Conservation (phyloP, 2,113 vertebrate species). For the Lepisosteus oculatus region DNA sequence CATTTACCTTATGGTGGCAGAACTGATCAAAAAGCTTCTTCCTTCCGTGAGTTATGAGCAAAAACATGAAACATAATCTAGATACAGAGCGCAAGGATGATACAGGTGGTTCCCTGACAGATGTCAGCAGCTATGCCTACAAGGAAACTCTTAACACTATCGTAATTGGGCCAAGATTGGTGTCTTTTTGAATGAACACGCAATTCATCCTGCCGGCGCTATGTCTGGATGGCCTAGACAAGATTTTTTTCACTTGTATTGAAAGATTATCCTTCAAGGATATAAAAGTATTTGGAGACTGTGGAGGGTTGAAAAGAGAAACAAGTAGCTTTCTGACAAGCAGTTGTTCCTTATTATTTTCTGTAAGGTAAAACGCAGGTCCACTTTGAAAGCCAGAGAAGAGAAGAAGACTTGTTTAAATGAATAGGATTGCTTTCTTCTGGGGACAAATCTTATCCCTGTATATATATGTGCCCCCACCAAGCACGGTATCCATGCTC, state of each 20-base stretch:
- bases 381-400: too few species aligned
- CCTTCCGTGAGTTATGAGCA: conserved; percentile 8
- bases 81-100: background rate
- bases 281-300: background rate
- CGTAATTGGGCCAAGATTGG: conserved; percentile 13
- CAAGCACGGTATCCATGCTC: too few species aligned
- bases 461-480: too few species aligned
- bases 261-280: conserved; percentile 1
- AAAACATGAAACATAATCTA: background rate
- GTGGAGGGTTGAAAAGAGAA: background rate
- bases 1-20: conserved; percentile 10
- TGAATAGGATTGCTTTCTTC: too few species aligned
- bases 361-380: background rate
- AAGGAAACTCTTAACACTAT: background rate
- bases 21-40: conserved; percentile 1
- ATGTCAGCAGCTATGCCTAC: conserved; percentile 1
- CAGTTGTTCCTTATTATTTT: background rate
- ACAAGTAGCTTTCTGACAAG: background rate
- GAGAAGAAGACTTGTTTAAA: too few species aligned
- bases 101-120: conserved; percentile 2
- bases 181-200: background rate
- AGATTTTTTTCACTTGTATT: too few species aligned
- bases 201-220: background rate
- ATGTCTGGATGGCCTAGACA: conserved; percentile 8
- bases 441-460: too few species aligned